Evolutionary conservation across 2,888 invertebrate species (phyloP).

Genomic region (Clitarchus hookeri): DNA sequence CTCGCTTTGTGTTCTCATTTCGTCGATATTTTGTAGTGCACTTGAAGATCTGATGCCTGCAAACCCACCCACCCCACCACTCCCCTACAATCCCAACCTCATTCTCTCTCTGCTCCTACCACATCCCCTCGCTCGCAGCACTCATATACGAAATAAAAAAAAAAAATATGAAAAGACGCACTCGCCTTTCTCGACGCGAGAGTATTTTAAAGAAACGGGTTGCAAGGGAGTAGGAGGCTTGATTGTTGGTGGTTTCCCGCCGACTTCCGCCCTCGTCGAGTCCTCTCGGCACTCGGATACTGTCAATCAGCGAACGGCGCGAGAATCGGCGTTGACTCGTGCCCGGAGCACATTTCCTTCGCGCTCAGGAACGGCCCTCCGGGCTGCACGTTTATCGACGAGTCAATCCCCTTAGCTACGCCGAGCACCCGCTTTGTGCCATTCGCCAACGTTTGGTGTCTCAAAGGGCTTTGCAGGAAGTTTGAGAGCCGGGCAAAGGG

Average conservation of each 20-base stretch:
- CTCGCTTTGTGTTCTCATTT: conserved; percentile 14
- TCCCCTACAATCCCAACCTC: not conserved
- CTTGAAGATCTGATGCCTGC: conserved; percentile 14
- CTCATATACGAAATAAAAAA: not conserved
- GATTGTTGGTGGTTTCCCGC: conserved; percentile 14
- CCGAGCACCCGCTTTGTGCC: no score
- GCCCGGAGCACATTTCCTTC: not conserved
- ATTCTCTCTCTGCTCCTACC: conserved; percentile 6
- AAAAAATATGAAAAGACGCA: not conserved
- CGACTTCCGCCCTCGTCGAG: not conserved
- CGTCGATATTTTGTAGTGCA: conserved; percentile 14
- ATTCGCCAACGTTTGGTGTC: no score
- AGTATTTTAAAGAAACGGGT: conserved; percentile 14
- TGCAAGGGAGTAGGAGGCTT: not conserved
- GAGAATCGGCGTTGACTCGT: not conserved
- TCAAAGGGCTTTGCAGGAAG: no score
- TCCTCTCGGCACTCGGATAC: not conserved
- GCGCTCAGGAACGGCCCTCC: not conserved
- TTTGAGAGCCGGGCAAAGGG: no score
- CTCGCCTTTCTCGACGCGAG: not conserved
- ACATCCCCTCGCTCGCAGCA: not conserved
- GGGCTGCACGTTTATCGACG: not conserved
- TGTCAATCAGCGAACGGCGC: not conserved
- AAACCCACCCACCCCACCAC: not conserved
- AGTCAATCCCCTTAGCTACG: not conserved